A percentile compares a stretch with the other conserved stretches of the same genome.
phyloP scores from a whole-genome alignment of 2,888 invertebrate genomes.

The Limnephilus lunatus region DNA sequence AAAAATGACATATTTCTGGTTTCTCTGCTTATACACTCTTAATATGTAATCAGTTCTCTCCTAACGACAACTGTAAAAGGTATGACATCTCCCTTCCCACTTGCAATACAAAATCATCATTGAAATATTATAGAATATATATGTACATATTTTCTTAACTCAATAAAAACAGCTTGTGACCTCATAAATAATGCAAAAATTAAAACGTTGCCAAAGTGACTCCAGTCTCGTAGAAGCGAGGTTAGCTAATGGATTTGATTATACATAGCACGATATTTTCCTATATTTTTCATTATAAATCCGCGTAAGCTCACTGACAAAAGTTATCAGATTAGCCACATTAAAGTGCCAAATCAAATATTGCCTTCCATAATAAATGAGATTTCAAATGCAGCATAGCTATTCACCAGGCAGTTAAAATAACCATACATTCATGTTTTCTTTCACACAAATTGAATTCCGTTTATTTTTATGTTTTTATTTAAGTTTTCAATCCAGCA shows the following conservation, averaged over 20 bases:
- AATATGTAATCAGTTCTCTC: neutral
- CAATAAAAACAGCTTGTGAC: neutral
- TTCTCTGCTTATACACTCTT: no score
- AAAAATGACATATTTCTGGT: no score
- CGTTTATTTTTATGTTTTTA: no score
- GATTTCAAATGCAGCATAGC: neutral
- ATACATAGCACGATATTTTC: neutral
- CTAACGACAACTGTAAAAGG: neutral
- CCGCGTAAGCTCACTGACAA: neutral
- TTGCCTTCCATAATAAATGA: neutral
- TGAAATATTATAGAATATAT: neutral
- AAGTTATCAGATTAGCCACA: neutral
- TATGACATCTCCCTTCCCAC: neutral
- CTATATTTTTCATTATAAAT: neutral
- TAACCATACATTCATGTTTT: no score
- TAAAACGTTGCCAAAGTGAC: neutral
- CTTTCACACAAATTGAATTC: no score
- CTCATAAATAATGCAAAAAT: neutral
- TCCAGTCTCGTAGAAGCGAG: neutral
- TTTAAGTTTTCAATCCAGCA: no score
- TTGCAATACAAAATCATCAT: neutral
- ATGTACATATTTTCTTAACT: neutral
- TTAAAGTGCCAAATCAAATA: neutral
- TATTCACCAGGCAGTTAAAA: no score
- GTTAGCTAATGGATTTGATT: neutral